Percentiles rank a stretch among this genome's conserved stretches.
These are phyloP conservation scores for Raja brachyura DNA, from an alignment of 2,113 vertebrate genomes.

Conservation along the genomic window DNA sequence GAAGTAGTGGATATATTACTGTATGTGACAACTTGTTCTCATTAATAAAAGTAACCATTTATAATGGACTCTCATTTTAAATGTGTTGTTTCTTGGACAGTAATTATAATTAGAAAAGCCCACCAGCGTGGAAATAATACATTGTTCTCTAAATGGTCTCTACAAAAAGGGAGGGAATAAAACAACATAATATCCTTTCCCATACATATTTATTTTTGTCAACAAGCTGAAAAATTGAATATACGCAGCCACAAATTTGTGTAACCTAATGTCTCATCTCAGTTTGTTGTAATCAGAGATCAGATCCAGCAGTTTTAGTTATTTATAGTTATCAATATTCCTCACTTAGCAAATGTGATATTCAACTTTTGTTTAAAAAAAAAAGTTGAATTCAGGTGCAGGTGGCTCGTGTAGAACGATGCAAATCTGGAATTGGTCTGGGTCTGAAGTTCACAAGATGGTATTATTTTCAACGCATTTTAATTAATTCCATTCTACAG, in stretches of 20 bases:
- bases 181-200: not conserved
- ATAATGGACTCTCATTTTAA: not conserved
- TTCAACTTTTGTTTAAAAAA: not conserved
- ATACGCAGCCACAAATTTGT: not conserved
- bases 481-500: not conserved
- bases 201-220: not conserved
- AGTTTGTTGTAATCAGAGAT: not conserved
- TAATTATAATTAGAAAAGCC: slow-evolving; percentile 20
- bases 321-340: not conserved
- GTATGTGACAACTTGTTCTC: not conserved
- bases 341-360: not conserved
- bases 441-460: too few relatives aligned
- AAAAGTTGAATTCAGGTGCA: not conserved
- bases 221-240: not conserved
- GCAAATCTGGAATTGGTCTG: not conserved
- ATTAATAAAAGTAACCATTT: not conserved
- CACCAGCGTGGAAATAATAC: not conserved
- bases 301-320: not conserved
- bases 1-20: not conserved
- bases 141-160: not conserved
- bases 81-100: not conserved
- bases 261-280: not conserved
- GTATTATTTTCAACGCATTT: too few relatives aligned
- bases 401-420: too few relatives aligned
- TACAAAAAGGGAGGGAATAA: not conserved